A percentile compares a stretch with the other conserved stretches of the same genome.
Conservation (phyloP, 2,888 invertebrate genomes). For the Epistrophe grossulariae region DNA sequence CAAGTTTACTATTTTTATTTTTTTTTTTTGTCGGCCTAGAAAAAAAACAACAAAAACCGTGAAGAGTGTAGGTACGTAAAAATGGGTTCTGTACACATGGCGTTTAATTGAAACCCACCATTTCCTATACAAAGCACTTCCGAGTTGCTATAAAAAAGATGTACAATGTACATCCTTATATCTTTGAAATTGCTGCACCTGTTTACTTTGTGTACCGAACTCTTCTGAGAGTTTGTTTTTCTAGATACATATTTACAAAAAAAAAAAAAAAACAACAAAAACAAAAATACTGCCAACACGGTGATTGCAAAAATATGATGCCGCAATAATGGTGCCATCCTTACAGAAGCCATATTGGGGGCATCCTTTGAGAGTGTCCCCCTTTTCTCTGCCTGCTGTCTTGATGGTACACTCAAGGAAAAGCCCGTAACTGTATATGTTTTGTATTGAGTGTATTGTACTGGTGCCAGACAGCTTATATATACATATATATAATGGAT, state of each 20-base stretch:
- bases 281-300: constrained; percentile 16
- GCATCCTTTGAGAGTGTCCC: constrained; percentile 58
- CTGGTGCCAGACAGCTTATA: constrained; percentile 73
- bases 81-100: constrained; percentile 41
- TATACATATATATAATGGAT: constrained; percentile 61
- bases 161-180: constrained; percentile 28
- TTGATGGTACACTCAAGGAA: not conserved
- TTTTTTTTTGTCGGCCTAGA: constrained; percentile 43
- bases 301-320: constrained; percentile 63
- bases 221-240: constrained; percentile 57
- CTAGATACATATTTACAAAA: constrained; percentile 24
- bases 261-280: not conserved
- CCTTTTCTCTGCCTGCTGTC: not conserved
- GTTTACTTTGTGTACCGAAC: constrained; percentile 68
- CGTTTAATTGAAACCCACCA: constrained; percentile 58
- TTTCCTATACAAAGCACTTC: constrained; percentile 33
- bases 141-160: constrained; percentile 26
- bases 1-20: constrained; percentile 41
- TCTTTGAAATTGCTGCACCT: constrained; percentile 63
- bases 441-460: constrained; percentile 57
- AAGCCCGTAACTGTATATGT: constrained; percentile 6
- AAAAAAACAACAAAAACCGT: constrained; percentile 9
- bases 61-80: not conserved
- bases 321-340: constrained; percentile 54
- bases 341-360: constrained; percentile 61